Evolutionary conservation across 2,113 vertebrate species (phyloP).

Genomic region (Pelvicachromis taeniatus): DNA sequence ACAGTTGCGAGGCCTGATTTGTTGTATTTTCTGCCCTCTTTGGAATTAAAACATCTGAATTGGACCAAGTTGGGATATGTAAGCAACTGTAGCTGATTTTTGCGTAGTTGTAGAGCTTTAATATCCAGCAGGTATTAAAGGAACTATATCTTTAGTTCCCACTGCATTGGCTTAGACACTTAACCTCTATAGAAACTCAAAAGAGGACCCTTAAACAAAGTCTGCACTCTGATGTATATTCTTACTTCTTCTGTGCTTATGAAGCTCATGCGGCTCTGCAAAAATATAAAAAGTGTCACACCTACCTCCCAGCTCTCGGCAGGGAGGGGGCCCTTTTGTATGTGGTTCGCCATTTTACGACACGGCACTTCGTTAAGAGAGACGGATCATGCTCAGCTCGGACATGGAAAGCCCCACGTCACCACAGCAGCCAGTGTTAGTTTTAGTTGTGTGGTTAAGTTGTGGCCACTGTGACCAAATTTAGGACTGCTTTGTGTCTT

Average conservation of each 20-base stretch:
- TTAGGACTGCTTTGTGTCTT: slow-evolving; percentile 2
- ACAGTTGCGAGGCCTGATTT: neutral
- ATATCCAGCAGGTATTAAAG: neutral
- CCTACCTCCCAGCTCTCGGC: neutral
- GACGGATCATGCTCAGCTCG: neutral
- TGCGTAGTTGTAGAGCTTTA: neutral
- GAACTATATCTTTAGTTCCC: neutral
- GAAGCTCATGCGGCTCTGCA: neutral
- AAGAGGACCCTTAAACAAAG: neutral
- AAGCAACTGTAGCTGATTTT: neutral
- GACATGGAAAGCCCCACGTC: slow-evolving; percentile 23
- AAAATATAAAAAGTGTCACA: neutral
- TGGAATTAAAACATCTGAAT: neutral
- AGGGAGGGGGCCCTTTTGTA: slow-evolving; percentile 42
- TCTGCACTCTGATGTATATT: neutral
- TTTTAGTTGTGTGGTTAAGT: slow-evolving; percentile 25
- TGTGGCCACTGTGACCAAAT: neutral
- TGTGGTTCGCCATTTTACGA: slow-evolving; percentile 39
- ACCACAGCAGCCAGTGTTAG: neutral
- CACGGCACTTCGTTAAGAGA: slow-evolving; percentile 43
- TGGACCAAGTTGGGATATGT: neutral
- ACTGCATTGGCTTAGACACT: neutral
- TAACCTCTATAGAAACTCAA: neutral
- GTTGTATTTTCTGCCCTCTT: neutral
- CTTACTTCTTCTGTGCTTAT: neutral